Percentiles rank a stretch among this genome's conserved stretches.
phyloP scores from a whole-genome alignment of 2,888 invertebrate genomes.

The Drosophila monieri region DNA sequence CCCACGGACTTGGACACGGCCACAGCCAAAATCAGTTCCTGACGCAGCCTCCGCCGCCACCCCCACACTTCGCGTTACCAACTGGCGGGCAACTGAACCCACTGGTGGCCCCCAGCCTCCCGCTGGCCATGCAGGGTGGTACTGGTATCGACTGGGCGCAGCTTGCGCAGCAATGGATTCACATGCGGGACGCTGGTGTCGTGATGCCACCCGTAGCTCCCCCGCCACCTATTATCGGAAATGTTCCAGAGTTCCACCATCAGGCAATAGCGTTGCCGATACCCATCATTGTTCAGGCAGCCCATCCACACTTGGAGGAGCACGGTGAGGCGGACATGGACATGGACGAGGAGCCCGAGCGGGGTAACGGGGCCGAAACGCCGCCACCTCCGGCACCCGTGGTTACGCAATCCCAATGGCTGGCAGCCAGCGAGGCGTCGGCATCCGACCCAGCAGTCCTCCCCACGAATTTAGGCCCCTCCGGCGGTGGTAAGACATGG shows the following conservation, averaged over 20 bases:
- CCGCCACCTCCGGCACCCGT: conserved; percentile 59
- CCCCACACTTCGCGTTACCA: conserved; percentile 88
- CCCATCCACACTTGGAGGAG: conserved; percentile 84
- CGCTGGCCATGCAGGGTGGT: conserved; percentile 59
- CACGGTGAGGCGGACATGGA: conserved; percentile 95
- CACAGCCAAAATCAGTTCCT: conserved; percentile 85
- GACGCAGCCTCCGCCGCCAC: conserved; percentile 47
- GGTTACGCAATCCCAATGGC: conserved; percentile 68
- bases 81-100: conserved; percentile 32
- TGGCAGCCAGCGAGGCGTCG: conserved; percentile 11
- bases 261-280: conserved; percentile 22
- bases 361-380: conserved; percentile 28
- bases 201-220: conserved; percentile 85
- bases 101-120: conserved; percentile 24
- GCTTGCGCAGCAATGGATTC: conserved; percentile 98
- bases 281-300: conserved; percentile 15
- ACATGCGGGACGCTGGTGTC: conserved; percentile 88
- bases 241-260: conserved; percentile 49
- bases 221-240: conserved; percentile 84
- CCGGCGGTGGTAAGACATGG: conserved; percentile 39
- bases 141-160: conserved; percentile 97
- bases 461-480: conserved; percentile 2
- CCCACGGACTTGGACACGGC: conserved; percentile 17
- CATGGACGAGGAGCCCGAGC: conserved; percentile 85
- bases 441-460: conserved; percentile 13